Base-by-base conservation (phyloP, 2,888 invertebrate species). In the Antitype chi region DNA sequence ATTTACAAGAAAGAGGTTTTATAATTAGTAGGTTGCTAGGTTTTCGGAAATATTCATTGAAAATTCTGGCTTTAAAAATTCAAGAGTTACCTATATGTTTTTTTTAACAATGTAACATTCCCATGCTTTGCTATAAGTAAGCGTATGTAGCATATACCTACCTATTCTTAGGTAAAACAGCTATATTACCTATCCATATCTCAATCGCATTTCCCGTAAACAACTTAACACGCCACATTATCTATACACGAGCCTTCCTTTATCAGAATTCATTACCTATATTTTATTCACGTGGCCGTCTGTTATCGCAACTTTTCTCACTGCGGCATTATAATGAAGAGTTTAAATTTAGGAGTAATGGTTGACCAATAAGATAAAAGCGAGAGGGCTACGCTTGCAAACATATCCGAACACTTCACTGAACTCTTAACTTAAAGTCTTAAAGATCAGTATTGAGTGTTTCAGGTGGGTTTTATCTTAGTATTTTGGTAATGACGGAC, bases 271-370 rank as follows among this genome's bases (percentile, higher is more conserved):
- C 94, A 96, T 96, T 96, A 95, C 94, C 94, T 92, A 94, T 94
- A 94, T 94, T 94, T 95, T 93, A 95, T 95, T 93, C 94, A 94
- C 93, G 93, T 93, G 92, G 90, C 87, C 90, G 92, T 91, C 92
- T 92, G 92, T 94, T 96, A 96, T 96, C 95, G 92, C 90, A 89
- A 94, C 91, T 95, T 96, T 95, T 95, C 96, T 96, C 96, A 94
- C 95, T 94, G 94, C 94, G 92, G 94, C 94, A 94, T 94, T 93
- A 94, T 96, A 96, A 96, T 96, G 95, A 96, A 96, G 96, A 96
- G 96, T 96, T 96, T 96, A 96, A 96, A 96, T 96, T 96, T 96
- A 96, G 95, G 95, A 95, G 94, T 96, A 96, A 96, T 96, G 95
- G 95, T 95, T 95, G 95, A 96, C 96, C 96, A 96, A 96, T 96